Percentiles rank a stretch among this genome's conserved stretches.
These are phyloP conservation scores for Phymastichus coffea DNA, from an alignment of 1,140 invertebrate species.

Conservation along the genomic window DNA sequence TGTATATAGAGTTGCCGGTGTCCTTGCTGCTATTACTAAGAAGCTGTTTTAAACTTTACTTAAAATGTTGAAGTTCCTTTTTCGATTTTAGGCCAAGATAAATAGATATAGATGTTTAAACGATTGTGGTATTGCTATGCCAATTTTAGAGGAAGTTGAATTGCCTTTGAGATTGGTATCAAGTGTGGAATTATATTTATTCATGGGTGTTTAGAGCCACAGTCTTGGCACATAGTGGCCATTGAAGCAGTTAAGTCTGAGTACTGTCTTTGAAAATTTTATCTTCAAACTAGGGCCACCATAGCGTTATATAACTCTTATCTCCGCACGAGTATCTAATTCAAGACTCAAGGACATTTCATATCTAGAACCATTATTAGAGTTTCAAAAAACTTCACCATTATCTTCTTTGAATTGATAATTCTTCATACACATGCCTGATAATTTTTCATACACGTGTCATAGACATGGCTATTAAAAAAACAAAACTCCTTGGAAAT, in stretches of 20 bases:
- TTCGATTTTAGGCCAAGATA: slow-evolving; percentile 30
- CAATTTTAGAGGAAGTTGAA: slow-evolving; percentile 12
- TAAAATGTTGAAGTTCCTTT: slow-evolving; percentile 29
- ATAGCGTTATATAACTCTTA: slow-evolving; percentile 47
- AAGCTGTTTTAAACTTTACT: slow-evolving; percentile 17
- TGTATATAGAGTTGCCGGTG: slow-evolving; percentile 17
- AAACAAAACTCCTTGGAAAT: no score
- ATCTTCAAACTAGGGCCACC: slow-evolving; percentile 39
- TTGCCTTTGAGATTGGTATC: slow-evolving; percentile 19
- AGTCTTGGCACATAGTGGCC: slow-evolving; percentile 19
- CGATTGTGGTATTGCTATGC: slow-evolving; percentile 24
- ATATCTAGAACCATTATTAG: slow-evolving; percentile 26
- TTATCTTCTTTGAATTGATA: not conserved
- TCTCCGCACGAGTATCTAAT: slow-evolving; percentile 31
- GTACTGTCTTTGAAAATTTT: slow-evolving; percentile 27
- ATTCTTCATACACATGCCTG: not conserved
- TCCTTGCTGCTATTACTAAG: slow-evolving; percentile 29
- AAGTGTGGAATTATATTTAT: slow-evolving; percentile 22
- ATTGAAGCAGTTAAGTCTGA: slow-evolving; percentile 26
- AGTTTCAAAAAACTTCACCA: slow-evolving; percentile 24
- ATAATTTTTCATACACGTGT: not conserved
- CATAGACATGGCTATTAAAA: not conserved
- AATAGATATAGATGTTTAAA: slow-evolving; percentile 29
- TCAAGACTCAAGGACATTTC: slow-evolving; percentile 22
- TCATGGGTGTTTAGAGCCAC: slow-evolving; percentile 18